A percentile compares a stretch with the other conserved stretches of the same genome.
Evolutionary conservation across 2,797 vertebrate species (phyloP).

Genomic region (Lithobates pipiens): DNA sequence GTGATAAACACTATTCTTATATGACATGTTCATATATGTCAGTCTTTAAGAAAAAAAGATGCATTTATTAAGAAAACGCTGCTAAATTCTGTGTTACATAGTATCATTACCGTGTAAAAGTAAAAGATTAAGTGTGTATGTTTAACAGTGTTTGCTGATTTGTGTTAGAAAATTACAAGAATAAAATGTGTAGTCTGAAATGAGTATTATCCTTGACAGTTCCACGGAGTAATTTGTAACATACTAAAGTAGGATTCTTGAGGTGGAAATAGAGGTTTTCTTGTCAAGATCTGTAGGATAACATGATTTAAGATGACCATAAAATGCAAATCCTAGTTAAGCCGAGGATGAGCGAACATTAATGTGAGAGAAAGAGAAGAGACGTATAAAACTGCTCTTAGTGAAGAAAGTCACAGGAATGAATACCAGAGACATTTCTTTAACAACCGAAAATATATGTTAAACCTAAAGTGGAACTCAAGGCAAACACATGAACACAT

Average conservation of each 20-base stretch:
- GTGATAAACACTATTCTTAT: too few relatives aligned
- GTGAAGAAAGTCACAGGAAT: background rate
- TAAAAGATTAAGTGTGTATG: too few relatives aligned
- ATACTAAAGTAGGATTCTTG: background rate
- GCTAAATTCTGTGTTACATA: too few relatives aligned
- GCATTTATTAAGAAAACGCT: too few relatives aligned
- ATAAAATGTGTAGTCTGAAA: background rate
- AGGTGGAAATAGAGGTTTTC: background rate
- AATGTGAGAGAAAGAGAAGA: background rate
- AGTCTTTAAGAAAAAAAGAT: too few relatives aligned
- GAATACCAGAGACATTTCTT: background rate
- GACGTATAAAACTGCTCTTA: background rate
- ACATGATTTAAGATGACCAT: background rate
- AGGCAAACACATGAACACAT: background rate
- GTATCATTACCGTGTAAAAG: too few relatives aligned
- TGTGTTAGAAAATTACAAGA: background rate
- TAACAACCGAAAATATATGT: background rate
- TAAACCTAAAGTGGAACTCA: background rate
- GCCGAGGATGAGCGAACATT: conserved; percentile 15
- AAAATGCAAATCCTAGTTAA: conserved; percentile 31
- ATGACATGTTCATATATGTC: too few relatives aligned
- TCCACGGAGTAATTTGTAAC: conserved; percentile 4
- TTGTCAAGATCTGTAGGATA: conserved; percentile 21
- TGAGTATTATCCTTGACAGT: background rate
- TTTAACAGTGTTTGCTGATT: too few relatives aligned